Conservation (phyloP, 1,140 invertebrate species). For the Wasmannia auropunctata region DNA sequence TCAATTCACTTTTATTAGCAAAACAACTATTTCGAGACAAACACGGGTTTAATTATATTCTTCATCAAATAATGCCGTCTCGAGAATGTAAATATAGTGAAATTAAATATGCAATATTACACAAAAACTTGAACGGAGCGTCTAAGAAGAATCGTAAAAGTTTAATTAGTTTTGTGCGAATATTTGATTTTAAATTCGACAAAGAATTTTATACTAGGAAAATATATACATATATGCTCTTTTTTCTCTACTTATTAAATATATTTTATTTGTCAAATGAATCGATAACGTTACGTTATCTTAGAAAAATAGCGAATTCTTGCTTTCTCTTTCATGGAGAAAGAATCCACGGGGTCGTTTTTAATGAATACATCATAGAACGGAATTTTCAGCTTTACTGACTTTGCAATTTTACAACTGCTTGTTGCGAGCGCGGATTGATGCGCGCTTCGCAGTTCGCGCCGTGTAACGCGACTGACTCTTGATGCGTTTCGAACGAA, state of each 20-base stretch:
- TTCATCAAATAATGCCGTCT: neutral
- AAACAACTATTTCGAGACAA: neutral
- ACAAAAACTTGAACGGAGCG: neutral
- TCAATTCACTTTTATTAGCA: neutral
- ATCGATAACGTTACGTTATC: neutral
- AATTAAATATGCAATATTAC: neutral
- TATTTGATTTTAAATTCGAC: too few species aligned
- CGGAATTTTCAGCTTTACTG: conserved; percentile 24
- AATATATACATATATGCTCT: too few species aligned
- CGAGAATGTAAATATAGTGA: neutral
- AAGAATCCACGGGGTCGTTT: neutral
- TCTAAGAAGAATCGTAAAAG: too few species aligned
- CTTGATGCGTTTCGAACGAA: conserved; percentile 38
- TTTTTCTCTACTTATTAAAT: neutral
- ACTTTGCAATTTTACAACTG: conserved; percentile 27
- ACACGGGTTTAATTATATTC: neutral
- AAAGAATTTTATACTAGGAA: too few species aligned
- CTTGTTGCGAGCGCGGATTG: conserved; percentile 1
- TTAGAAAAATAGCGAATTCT: neutral
- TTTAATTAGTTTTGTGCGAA: too few species aligned
- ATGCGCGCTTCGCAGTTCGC: neutral
- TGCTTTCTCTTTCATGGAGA: neutral
- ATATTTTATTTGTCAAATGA: neutral
- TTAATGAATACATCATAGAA: neutral
- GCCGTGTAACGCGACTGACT: neutral